These are phyloP conservation scores for Phalera bucephala DNA, from an alignment of 2,888 invertebrate species.

Conservation along the genomic window DNA sequence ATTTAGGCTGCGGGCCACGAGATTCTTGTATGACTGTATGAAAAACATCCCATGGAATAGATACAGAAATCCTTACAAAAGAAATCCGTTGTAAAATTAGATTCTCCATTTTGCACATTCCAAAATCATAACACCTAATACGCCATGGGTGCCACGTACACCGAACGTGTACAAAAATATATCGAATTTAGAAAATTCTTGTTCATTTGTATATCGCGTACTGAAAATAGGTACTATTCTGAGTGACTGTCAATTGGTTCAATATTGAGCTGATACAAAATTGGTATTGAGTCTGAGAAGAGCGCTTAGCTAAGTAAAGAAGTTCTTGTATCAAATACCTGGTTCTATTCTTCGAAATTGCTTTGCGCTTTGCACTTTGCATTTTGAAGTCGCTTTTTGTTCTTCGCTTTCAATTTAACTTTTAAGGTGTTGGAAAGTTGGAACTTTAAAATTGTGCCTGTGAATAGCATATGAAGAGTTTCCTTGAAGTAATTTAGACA, in stretches of 20 bases:
- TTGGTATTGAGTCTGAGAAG: slow-evolving; percentile 16
- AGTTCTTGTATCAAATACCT: slow-evolving; percentile 38
- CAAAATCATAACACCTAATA: slow-evolving; percentile 7
- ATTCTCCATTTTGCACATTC: not conserved
- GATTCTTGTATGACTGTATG: too few relatives aligned
- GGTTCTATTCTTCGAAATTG: slow-evolving; percentile 35
- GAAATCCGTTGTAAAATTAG: slow-evolving; percentile 1
- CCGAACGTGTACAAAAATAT: slow-evolving; percentile 5
- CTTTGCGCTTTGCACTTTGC: slow-evolving; percentile 43
- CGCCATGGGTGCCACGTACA: not conserved
- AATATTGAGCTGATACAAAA: slow-evolving; percentile 15
- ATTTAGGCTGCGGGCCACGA: too few relatives aligned
- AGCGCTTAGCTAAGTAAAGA: slow-evolving; percentile 31
- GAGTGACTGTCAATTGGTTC: slow-evolving; percentile 26
- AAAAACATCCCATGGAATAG: too few relatives aligned
- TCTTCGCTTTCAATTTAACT: slow-evolving; percentile 38
- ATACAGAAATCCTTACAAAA: too few relatives aligned
- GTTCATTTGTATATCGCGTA: slow-evolving; percentile 6
- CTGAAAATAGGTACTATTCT: slow-evolving; percentile 8
- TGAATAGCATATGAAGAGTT: slow-evolving; percentile 1
- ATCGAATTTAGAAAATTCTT: slow-evolving; percentile 5
- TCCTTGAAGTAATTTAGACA: not conserved
- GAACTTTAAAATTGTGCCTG: slow-evolving; percentile 9
- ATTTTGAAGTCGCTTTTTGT: slow-evolving; percentile 34
- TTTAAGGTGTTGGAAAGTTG: slow-evolving; percentile 27